These are phyloP conservation scores for Propithecus coquereli DNA, from an alignment of 2,113 vertebrate genomes.

Conservation along the genomic window DNA sequence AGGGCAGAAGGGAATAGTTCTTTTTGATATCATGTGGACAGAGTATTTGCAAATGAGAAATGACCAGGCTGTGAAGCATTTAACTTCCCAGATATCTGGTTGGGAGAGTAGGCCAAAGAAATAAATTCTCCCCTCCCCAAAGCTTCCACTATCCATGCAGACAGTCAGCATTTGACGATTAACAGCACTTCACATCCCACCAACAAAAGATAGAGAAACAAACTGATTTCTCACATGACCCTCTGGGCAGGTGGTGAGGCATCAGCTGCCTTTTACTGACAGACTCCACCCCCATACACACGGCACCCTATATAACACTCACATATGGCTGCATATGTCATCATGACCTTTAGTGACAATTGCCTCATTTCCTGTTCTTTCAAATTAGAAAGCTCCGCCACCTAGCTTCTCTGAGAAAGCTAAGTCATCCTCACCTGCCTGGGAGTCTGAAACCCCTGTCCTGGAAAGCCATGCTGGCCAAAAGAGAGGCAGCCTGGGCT, in stretches of 20 bases:
- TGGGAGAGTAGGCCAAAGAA: neutral
- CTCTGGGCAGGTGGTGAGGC: neutral
- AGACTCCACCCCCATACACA: neutral
- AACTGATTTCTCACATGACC: neutral
- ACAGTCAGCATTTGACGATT: neutral
- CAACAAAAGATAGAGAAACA: neutral
- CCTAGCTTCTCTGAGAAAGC: neutral
- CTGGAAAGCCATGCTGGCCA: neutral
- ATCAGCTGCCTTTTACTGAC: neutral
- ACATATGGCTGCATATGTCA: neutral
- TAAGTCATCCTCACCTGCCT: neutral
- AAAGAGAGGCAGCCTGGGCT: neutral
- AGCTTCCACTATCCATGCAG: neutral
- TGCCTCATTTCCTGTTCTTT: neutral
- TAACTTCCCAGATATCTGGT: neutral
- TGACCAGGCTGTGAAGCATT: neutral
- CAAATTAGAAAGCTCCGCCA: neutral
- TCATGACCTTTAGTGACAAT: neutral
- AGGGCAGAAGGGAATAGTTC: neutral
- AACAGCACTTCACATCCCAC: neutral
- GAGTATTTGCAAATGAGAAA: conserved; percentile 7
- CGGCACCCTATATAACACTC: neutral
- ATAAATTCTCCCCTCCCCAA: neutral
- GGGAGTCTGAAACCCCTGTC: neutral
- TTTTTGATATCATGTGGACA: neutral